These are phyloP conservation scores for Drosophila ustulata DNA, from an alignment of 2,888 invertebrate genomes.

Conservation along the genomic window DNA sequence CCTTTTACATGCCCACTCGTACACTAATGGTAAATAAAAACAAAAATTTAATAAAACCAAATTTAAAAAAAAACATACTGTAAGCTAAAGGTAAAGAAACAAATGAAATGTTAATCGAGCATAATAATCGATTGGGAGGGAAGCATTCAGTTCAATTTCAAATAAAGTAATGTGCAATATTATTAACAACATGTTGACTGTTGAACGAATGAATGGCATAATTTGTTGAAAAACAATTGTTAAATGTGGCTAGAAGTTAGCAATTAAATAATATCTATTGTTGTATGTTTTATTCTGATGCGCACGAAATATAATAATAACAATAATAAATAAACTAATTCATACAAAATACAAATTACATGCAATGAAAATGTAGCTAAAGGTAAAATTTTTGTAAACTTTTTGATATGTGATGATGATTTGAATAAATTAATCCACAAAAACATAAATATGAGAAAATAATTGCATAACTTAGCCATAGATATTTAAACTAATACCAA, in stretches of 20 bases:
- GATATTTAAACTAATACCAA: slow-evolving; percentile 65
- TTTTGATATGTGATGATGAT: slow-evolving; percentile 84
- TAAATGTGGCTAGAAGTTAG: slow-evolving; percentile 54
- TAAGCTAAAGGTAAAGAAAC: slow-evolving; percentile 29
- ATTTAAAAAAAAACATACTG: slow-evolving; percentile 9
- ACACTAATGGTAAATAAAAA: slow-evolving; percentile 57
- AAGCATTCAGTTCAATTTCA: slow-evolving; percentile 34
- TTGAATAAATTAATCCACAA: slow-evolving; percentile 77
- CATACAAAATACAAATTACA: slow-evolving; percentile 31
- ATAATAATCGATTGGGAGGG: slow-evolving; percentile 25
- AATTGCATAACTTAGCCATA: slow-evolving; percentile 61
- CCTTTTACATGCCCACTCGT: slow-evolving; percentile 81
- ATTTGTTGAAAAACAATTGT: slow-evolving; percentile 58
- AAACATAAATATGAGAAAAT: slow-evolving; percentile 35
- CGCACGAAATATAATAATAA: slow-evolving; percentile 52
- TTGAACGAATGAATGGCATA: slow-evolving; percentile 57
- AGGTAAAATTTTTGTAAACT: slow-evolving; percentile 76
- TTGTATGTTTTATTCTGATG: slow-evolving; percentile 75
- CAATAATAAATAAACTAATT: slow-evolving; percentile 32
- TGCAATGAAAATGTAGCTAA: slow-evolving; percentile 66
- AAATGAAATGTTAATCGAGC: slow-evolving; percentile 44
- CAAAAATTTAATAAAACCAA: slow-evolving; percentile 29
- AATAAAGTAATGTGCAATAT: slow-evolving; percentile 35
- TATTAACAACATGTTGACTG: slow-evolving; percentile 68
- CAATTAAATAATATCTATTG: slow-evolving; percentile 60